Base-by-base conservation (phyloP, 2,797 vertebrate genomes). In the Hippoglossus hippoglossus region DNA sequence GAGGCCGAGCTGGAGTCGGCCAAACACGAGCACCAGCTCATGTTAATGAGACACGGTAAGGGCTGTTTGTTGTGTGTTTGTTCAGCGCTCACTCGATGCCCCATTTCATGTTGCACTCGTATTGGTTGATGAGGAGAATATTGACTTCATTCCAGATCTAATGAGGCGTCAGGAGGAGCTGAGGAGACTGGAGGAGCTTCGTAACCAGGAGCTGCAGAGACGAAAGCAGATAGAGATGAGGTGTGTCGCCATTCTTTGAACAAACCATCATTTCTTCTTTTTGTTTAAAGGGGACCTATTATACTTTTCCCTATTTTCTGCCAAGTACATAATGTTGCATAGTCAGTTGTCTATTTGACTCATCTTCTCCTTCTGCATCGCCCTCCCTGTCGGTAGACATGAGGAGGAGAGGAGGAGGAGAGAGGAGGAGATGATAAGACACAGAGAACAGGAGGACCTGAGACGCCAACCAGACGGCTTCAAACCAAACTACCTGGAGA, bases 1-100 rank as follows among this genome's bases (percentile, higher is more conserved):
- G 97, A 99, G 86, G 95, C 97, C 3, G 98, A 99, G 91, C 96
- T 99, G 95, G 98, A 99, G 93, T 95, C 98, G 0, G 98, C 98
- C 65, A 96, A 97, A 86, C 97, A 99, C 26, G 98, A 99, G 60
- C 97, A 99, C 86, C 98, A 99, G 81, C 95, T 99, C 72, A 99
- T 98, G 98, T 89, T 99, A 71, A 99, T 99, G 98, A 96, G 98
- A 92, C 97, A 99, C 94, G 98, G 98, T 98, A 92, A 65, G 44
- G 3, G 52, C 52, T 54, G 15, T 22, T 15, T 50, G 15, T 15
- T 46, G 15, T 46, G 44, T 46, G 4, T 18, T 46, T 46, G 15
- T 2, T 46, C 44, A 46, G 15, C 7, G 36, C 36, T 39, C 36
- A 39, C 12, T 39, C 36, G 4, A 13, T 39, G 36, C 12, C 11